Percentiles rank a stretch among this genome's conserved stretches.
Evolutionary conservation across 2,888 invertebrate species (phyloP).

Genomic region (Panorpa germanica): DNA sequence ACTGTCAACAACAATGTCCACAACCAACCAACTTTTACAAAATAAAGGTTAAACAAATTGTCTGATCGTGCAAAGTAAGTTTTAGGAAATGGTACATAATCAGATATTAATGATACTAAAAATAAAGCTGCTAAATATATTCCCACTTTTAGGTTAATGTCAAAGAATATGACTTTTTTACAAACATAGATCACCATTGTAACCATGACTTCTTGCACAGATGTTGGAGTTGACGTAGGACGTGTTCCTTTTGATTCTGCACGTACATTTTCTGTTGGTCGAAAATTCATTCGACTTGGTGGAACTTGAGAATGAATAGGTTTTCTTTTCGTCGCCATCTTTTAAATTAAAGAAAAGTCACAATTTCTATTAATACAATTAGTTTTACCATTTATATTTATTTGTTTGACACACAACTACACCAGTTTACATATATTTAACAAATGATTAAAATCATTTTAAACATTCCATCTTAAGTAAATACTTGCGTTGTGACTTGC

Average conservation of each 20-base stretch:
- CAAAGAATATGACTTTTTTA: constrained; percentile 71
- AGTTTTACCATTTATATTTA: too few species aligned
- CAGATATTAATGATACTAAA: constrained; percentile 66
- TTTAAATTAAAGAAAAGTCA: too few species aligned
- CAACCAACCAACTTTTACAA: constrained; percentile 95
- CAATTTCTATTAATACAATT: too few species aligned
- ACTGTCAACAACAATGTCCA: constrained; percentile 73
- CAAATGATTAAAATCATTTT: too few species aligned
- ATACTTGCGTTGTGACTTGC: too few species aligned
- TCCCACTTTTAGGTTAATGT: constrained; percentile 68
- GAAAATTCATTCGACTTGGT: constrained; percentile 34
- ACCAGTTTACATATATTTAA: background rate
- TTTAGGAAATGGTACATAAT: constrained; percentile 65
- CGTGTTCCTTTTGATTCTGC: constrained; percentile 46
- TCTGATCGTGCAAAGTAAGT: constrained; percentile 81
- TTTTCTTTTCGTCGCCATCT: constrained; percentile 26
- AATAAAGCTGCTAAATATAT: constrained; percentile 71
- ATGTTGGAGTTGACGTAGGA: constrained; percentile 68
- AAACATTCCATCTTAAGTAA: too few species aligned
- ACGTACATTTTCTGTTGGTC: constrained; percentile 28
- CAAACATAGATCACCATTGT: constrained; percentile 74
- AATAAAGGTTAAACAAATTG: constrained; percentile 81
- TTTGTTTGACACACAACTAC: constrained; percentile 1
- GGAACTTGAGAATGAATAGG: constrained; percentile 17
- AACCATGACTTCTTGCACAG: constrained; percentile 59